Base-by-base conservation (phyloP, 1,140 invertebrate genomes). In the Brachionus angularis region DNA sequence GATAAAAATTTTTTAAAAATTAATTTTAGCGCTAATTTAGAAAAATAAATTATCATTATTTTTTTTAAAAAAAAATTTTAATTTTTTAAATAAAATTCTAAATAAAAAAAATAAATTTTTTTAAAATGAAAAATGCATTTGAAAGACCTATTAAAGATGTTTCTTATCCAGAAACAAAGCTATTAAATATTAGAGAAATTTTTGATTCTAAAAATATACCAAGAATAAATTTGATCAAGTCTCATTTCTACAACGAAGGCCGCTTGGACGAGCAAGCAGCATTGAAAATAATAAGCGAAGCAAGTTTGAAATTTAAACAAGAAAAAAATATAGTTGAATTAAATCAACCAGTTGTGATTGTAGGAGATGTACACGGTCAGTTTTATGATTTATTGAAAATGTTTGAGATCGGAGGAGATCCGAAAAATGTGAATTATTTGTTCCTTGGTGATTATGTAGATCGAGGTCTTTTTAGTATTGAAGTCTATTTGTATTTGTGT, bases 241-340 rank as follows among this genome's bases (percentile, higher is more conserved):
- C 53, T 18, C 69, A 71, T 27, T 55, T 71, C 18, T 27, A 23
- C 18, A 44, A 71, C 5, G 69, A 71, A 50, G 64, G 64, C 36
- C 64, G 64, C 12, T 23, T 69, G 16, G 64, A 50, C 16, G 64
- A 69, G 52, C 18, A 23, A 18, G 33, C 36, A 16, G 49, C 34
- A 5, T 27, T 46, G 16, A 53, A 46, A 42, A 44, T 71, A 34
- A 55, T 71, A 42, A 39, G 29, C 21, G 49, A 71, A 23, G 16
- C 16, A 16, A 42, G 85, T 44, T 79, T 83, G 33, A 80, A 85
- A 14, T 84, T 87, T 71, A 76, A 86, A 58, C 77, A 84, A 52
- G 86, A 87, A 75, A 85, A 86, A 23, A 85, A 84, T 80, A 76
- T 87, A 12, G 74, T 87, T 34, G 85, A 86, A 76, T 75, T 87